A percentile compares a stretch with the other conserved stretches of the same genome.
Evolutionary conservation across 2,113 vertebrate genomes (phyloP).

Genomic region (Eurypyga helias): DNA sequence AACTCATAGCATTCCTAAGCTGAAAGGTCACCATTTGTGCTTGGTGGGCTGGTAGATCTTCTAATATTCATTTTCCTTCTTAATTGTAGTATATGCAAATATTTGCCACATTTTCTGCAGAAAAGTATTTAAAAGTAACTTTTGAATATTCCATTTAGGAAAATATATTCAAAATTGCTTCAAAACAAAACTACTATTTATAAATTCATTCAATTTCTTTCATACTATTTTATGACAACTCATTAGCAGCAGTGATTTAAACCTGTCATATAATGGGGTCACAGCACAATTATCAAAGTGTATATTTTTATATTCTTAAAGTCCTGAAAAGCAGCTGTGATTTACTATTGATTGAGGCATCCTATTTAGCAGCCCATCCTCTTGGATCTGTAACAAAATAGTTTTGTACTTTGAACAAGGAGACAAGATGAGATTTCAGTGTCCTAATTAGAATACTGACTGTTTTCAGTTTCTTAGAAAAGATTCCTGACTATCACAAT

Average conservation of each 20-base stretch:
- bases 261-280: conserved; percentile 39
- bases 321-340: conserved; percentile 1
- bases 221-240: background rate
- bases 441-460: background rate
- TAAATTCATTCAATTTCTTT: background rate
- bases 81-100: background rate
- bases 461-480: background rate
- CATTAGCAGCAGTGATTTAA: background rate
- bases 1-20: background rate
- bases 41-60: background rate
- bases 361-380: conserved; percentile 16
- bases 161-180: background rate
- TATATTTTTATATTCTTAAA: conserved; percentile 23
- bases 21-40: background rate
- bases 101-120: background rate
- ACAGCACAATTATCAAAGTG: conserved; percentile 20
- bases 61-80: background rate
- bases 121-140: background rate
- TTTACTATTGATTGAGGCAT: conserved; percentile 43
- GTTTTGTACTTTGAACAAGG: background rate
- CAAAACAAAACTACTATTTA: background rate
- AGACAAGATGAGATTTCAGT: background rate
- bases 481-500: background rate
- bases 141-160: background rate
- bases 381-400: conserved; percentile 8